Evolutionary conservation across 2,888 invertebrate genomes (phyloP).

Genomic region (Vanessa cardui): DNA sequence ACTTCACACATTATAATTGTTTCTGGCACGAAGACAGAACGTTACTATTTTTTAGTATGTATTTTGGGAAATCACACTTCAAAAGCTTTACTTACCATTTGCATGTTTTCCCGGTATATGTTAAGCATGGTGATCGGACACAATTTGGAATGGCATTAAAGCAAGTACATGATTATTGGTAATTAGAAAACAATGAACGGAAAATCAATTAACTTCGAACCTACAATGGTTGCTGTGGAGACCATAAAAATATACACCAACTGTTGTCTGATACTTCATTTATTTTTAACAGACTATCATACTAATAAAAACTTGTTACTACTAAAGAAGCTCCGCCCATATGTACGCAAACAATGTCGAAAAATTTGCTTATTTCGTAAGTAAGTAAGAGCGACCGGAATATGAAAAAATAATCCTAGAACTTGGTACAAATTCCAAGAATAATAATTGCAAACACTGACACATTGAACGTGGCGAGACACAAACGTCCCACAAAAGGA

Average conservation of each 20-base stretch:
- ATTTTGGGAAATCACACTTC: not conserved
- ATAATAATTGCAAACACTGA: slow-evolving; percentile 6
- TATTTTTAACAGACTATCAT: not conserved
- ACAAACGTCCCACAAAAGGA: slow-evolving; percentile 29
- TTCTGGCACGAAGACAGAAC: slow-evolving; percentile 26
- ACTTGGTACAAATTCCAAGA: not conserved
- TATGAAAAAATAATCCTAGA: too few relatives aligned
- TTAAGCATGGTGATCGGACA: not conserved
- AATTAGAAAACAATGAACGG: not conserved
- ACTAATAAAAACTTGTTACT: too few relatives aligned
- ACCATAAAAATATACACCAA: slow-evolving; percentile 17
- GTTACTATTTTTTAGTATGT: slow-evolving; percentile 20
- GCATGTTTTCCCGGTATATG: not conserved
- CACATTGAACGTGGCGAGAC: slow-evolving; percentile 2
- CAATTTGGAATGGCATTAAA: not conserved
- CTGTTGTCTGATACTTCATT: not conserved
- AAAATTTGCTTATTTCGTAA: too few relatives aligned
- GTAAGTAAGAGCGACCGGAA: too few relatives aligned
- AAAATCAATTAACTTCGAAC: slow-evolving; percentile 18
- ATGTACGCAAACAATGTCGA: too few relatives aligned
- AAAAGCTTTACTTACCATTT: not conserved
- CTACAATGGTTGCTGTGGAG: slow-evolving; percentile 20
- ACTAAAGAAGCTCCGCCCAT: too few relatives aligned
- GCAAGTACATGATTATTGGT: not conserved
- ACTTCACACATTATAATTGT: slow-evolving; percentile 27